A percentile compares a stretch with the other conserved stretches of the same genome.
Conservation (phyloP, 1,140 invertebrate genomes). For the Neodiprion fabricii region DNA sequence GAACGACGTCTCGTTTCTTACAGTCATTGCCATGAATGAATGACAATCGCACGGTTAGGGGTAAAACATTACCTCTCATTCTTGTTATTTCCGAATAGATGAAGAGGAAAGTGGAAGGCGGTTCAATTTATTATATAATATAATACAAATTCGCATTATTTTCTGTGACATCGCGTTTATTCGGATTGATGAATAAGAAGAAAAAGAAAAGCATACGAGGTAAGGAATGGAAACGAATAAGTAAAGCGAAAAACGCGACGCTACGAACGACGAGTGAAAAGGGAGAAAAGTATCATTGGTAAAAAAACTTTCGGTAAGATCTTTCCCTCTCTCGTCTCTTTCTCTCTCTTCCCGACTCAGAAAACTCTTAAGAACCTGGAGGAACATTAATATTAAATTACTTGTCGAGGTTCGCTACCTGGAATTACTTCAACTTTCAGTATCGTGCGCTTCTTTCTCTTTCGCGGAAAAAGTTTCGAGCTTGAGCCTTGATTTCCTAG, state of each 20-base stretch:
- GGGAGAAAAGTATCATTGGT: neutral
- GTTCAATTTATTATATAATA: no score
- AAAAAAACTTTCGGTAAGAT: neutral
- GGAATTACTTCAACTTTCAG: neutral
- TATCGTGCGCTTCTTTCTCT: neutral
- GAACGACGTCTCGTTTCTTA: no score
- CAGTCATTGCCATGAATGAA: no score
- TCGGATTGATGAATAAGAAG: neutral
- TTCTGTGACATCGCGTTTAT: neutral
- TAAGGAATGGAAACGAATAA: neutral
- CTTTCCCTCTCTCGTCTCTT: neutral
- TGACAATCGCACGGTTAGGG: no score
- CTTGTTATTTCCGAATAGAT: no score
- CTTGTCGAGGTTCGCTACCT: conserved; percentile 4
- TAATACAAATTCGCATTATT: neutral
- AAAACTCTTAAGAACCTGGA: conserved; percentile 5
- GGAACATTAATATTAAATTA: conserved; percentile 8
- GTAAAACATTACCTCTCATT: no score
- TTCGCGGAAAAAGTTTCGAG: neutral
- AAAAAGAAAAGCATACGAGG: no score
- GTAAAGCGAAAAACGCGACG: neutral
- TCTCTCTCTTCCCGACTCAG: neutral
- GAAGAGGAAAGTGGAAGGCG: no score
- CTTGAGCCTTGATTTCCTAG: neutral
- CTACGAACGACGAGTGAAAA: neutral